Conservation (phyloP, 2,888 invertebrate species). For the Diaperis boleti region DNA sequence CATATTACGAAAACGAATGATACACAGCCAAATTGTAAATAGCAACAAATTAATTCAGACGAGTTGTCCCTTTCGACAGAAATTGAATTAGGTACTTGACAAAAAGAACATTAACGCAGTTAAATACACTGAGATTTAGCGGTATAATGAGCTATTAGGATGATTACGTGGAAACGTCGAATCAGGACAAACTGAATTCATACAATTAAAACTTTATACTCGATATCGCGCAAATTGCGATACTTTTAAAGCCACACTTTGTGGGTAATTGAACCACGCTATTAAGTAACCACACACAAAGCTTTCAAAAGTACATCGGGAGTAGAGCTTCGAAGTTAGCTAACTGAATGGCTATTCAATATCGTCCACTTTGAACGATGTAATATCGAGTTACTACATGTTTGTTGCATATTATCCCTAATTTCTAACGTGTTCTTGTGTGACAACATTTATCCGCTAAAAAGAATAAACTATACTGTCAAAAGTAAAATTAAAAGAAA, state of each 20-base stretch:
- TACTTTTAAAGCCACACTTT: not conserved
- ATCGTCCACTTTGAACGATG: too few relatives aligned
- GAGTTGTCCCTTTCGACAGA: not conserved
- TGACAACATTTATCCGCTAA: too few relatives aligned
- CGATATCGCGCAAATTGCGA: not conserved
- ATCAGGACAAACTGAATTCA: not conserved
- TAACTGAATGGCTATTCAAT: not conserved
- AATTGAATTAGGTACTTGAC: conserved; percentile 17
- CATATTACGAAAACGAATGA: too few relatives aligned
- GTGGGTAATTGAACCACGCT: not conserved
- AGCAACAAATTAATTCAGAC: conserved; percentile 8
- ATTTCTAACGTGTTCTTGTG: too few relatives aligned
- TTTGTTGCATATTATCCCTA: too few relatives aligned
- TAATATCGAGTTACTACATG: not conserved
- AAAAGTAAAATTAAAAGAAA: too few relatives aligned
- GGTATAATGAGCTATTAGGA: not conserved
- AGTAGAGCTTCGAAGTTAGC: not conserved
- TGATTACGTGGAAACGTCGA: conserved; percentile 1
- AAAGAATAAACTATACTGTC: too few relatives aligned
- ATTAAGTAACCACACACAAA: not conserved
- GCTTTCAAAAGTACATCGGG: not conserved
- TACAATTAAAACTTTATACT: not conserved
- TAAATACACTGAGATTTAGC: conserved; percentile 10
- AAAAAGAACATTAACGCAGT: conserved; percentile 5
- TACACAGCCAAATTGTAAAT: conserved; percentile 9